Evolutionary conservation across 2,888 invertebrate species (phyloP).

Genomic region (Megalurothrips usitatus): DNA sequence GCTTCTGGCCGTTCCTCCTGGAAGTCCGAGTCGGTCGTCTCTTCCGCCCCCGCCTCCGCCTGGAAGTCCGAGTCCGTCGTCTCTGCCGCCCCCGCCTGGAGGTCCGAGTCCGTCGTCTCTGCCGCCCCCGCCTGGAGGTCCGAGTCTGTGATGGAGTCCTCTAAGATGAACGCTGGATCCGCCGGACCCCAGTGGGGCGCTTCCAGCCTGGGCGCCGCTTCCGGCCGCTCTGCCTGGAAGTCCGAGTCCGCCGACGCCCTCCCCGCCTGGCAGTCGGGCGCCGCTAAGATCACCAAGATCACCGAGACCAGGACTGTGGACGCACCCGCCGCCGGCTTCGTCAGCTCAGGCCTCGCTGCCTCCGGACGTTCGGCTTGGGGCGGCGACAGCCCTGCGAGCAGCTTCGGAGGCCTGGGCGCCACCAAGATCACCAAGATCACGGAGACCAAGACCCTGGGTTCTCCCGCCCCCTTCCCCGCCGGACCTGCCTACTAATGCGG

Average conservation of each 20-base stretch:
- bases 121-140: not conserved
- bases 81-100: not conserved
- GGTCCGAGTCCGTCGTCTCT: not conserved
- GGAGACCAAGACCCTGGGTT: not conserved
- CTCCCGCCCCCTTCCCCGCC: too few relatives aligned
- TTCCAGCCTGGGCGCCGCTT: not conserved
- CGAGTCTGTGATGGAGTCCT: not conserved
- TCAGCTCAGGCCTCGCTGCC: not conserved
- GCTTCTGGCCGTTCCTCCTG: not conserved
- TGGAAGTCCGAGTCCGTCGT: not conserved
- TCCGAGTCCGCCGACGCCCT: not conserved
- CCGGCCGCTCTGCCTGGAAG: not conserved
- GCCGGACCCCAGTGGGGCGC: too few relatives aligned
- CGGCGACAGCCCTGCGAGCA: not conserved
- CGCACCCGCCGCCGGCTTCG: not conserved
- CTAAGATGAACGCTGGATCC: too few relatives aligned
- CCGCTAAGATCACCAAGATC: not conserved
- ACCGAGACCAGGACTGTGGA: not conserved
- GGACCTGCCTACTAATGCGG: not conserved
- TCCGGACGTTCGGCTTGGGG: not conserved
- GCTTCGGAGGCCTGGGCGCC: not conserved
- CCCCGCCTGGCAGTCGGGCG: not conserved
- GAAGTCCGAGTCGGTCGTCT: not conserved
- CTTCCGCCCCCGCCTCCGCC: not conserved
- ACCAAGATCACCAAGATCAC: constrained; percentile 6